Percentiles rank a stretch among this genome's conserved stretches.
Evolutionary conservation across 2,888 invertebrate genomes (phyloP).

Genomic region (Acronicta psi): DNA sequence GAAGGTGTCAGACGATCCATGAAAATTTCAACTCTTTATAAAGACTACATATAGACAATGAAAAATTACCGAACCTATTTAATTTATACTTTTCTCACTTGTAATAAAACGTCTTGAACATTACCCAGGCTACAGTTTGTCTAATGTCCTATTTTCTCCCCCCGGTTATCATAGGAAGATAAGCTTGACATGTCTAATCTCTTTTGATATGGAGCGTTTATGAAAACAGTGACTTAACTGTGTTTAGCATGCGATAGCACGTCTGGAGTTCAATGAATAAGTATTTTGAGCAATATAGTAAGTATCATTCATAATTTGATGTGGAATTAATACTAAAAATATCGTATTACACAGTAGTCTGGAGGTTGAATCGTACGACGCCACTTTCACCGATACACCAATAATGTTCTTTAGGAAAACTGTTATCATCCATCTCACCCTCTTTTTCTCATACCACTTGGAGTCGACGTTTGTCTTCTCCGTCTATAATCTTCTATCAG

Average conservation of each 20-base stretch:
- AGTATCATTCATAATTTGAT: constrained; percentile 1
- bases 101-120: neutral
- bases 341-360: neutral
- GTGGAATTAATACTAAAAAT: neutral
- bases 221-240: constrained; percentile 30
- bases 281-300: neutral
- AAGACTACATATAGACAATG: too few species aligned
- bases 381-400: too few species aligned
- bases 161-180: constrained; percentile 40
- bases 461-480: too few species aligned
- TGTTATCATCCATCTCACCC: too few species aligned
- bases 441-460: too few species aligned
- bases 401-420: too few species aligned
- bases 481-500: too few species aligned
- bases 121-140: constrained; percentile 5
- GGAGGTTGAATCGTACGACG: neutral
- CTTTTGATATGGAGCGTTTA: constrained; percentile 28
- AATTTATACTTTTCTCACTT: too few species aligned
- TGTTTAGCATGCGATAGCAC: constrained; percentile 8
- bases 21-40: too few species aligned
- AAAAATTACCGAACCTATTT: too few species aligned
- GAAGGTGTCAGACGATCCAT: too few species aligned
- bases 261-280: constrained; percentile 2
- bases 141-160: constrained; percentile 32
- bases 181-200: constrained; percentile 50